Evolutionary conservation across 2,888 invertebrate genomes (phyloP).

Genomic region (Ectemnius cavifrons): DNA sequence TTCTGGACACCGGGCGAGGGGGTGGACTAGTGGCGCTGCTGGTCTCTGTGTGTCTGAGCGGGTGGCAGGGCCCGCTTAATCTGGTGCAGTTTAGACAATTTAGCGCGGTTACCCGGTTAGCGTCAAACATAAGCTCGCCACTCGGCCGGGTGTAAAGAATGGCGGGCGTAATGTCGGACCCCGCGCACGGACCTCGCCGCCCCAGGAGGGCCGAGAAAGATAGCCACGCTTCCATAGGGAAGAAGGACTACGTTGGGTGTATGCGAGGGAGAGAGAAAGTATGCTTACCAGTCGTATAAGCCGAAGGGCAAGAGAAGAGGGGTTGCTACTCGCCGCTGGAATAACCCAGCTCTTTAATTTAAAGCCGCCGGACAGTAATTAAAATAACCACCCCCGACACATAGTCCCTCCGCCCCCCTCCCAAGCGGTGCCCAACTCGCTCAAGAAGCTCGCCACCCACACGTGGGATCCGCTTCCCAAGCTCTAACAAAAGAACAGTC

Average conservation of each 20-base stretch:
- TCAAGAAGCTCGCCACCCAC: conserved; percentile 35
- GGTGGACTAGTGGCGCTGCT: not conserved
- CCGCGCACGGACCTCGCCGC: conserved; percentile 51
- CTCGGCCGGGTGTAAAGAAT: conserved; percentile 68
- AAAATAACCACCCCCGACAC: conserved; percentile 76
- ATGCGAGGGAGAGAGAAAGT: conserved; percentile 51
- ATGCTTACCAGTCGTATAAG: conserved; percentile 67
- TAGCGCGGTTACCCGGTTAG: conserved; percentile 71
- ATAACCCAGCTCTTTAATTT: conserved; percentile 77
- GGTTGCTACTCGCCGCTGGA: conserved; percentile 67
- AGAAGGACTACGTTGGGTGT: conserved; percentile 42
- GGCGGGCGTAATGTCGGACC: conserved; percentile 66
- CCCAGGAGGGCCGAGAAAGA: conserved; percentile 25
- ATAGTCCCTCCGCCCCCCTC: conserved; percentile 58
- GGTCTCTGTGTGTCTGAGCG: conserved; percentile 30
- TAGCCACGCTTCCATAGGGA: conserved; percentile 13
- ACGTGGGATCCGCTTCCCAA: not conserved
- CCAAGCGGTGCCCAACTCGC: conserved; percentile 72
- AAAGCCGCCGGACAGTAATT: conserved; percentile 77
- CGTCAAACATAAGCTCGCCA: conserved; percentile 71
- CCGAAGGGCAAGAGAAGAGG: conserved; percentile 65
- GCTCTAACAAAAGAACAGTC: not conserved
- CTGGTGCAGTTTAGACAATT: conserved; percentile 73
- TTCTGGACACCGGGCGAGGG: conserved; percentile 61
- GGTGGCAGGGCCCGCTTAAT: conserved; percentile 66